Base-by-base conservation (phyloP, 2,113 vertebrate genomes). In the Ascaphus truei region DNA sequence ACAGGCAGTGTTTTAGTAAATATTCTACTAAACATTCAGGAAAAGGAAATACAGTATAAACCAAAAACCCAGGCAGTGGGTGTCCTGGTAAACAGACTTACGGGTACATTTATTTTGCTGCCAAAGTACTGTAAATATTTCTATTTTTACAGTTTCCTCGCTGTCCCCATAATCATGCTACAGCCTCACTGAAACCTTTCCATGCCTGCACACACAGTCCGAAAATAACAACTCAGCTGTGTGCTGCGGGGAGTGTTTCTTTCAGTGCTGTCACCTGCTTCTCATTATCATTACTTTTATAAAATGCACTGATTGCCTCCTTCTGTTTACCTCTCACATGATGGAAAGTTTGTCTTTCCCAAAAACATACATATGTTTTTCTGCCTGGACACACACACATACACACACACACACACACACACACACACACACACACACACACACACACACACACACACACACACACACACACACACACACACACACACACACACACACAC, bases 311-410 rank as follows among this genome's bases (percentile, higher is more conserved):
- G 26, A 47, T 58, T 68, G 29, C 18, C 30, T 59, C 10, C 20
- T 43, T 59, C 48, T 58, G 36, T 48, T 48, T 58, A 25, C 20
- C 18, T 66, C 31, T 39, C 23, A 33, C 34, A 33, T 48, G 13
- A 50, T 34, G 29, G 43, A 29, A 51, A 23, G 26, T 36, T 56
- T 36, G 22, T 30, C 58, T 47, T 20, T 39, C 50, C 7, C 27
- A 26, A 50, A 26, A 59, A 34, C 65, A 50, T 33, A 15, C 52
- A 68, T 56, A 68, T 57, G 45, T 56, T 68, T 23, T n/a, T 45
- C 31, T 57, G 13, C 3, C 27, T 57, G 33, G 29, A 36, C 30
- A 15, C 30, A 48, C 58, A n/a, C n/a, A n/a, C n/a, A n/a, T n/a
- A n/a, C n/a, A n/a, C n/a, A n/a, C n/a, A n/a, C n/a, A n/a, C n/a